A percentile compares a stretch with the other conserved stretches of the same genome.
Evolutionary conservation across 53 echinoderm and acorn worm species (phyloP).

Genomic region (Holothuria leucospilota): DNA sequence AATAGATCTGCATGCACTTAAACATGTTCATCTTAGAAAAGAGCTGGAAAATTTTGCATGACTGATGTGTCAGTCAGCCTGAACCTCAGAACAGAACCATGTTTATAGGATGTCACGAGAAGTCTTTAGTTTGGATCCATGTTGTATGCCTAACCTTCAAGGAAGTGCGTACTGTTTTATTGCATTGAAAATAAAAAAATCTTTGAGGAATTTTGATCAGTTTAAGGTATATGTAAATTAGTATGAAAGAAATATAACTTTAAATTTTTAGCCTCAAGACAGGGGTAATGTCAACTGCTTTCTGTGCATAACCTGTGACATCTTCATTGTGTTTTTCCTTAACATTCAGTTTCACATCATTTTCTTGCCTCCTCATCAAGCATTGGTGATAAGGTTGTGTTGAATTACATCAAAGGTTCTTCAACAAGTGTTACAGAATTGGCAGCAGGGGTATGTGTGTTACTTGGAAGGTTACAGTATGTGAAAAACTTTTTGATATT

Average conservation of each 20-base stretch:
- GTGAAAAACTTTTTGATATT: background rate
- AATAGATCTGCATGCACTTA: too few relatives aligned
- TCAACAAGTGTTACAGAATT: slow-evolving; percentile 78
- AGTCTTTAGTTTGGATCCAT: too few relatives aligned
- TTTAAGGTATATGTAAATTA: too few relatives aligned
- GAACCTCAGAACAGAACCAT: too few relatives aligned
- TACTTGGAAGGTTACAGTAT: background rate
- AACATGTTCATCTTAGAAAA: background rate
- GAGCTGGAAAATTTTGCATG: background rate
- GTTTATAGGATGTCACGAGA: too few relatives aligned
- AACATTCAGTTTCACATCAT: slow-evolving; percentile 72
- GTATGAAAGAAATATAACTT: too few relatives aligned
- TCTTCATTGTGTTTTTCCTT: background rate
- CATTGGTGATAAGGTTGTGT: slow-evolving; percentile 86
- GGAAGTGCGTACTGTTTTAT: too few relatives aligned
- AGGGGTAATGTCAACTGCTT: too few relatives aligned
- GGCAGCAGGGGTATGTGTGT: slow-evolving; percentile 86
- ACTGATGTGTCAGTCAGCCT: too few relatives aligned
- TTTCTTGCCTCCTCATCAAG: slow-evolving; percentile 85
- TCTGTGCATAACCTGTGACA: background rate
- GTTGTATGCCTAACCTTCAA: too few relatives aligned
- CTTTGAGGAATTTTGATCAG: too few relatives aligned
- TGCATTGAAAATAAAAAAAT: too few relatives aligned
- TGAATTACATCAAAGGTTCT: slow-evolving; percentile 79
- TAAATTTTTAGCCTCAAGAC: background rate